These are phyloP conservation scores for Cancer borealis DNA, from an alignment of 2,888 invertebrate species.

Conservation along the genomic window DNA sequence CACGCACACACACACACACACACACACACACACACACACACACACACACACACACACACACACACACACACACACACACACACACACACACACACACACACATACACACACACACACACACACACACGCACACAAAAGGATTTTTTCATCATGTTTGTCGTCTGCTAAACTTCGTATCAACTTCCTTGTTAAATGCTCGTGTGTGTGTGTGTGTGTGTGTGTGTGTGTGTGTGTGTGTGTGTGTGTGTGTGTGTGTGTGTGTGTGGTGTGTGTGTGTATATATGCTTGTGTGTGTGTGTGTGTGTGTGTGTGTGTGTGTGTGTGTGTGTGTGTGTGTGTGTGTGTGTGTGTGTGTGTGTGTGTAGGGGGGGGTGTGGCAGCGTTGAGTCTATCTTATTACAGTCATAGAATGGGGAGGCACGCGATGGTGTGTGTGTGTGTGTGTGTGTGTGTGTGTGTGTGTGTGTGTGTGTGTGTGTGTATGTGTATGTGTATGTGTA, in stretches of 20 bases:
- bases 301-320: too few relatives aligned
- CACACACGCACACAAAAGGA: too few relatives aligned
- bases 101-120: not conserved
- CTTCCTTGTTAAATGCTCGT: not conserved
- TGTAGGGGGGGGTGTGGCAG: not conserved
- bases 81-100: not conserved
- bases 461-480: constrained; percentile 15
- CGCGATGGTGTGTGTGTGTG: not conserved
- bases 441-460: constrained; percentile 12
- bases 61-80: constrained; percentile 12
- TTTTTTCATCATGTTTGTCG: too few relatives aligned
- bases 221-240: not conserved
- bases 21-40: not conserved
- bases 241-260: not conserved
- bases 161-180: too few relatives aligned
- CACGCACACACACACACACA: too few relatives aligned
- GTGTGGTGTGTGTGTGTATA: not conserved
- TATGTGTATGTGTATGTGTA: not conserved
- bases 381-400: not conserved
- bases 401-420: not conserved
- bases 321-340: constrained; percentile 20
- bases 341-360: constrained; percentile 20
- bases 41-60: not conserved
- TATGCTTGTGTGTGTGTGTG: not conserved
- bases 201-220: not conserved